phyloP scores from a whole-genome alignment of 30 jellyfish, hydroid and myxozoan genomes.

The Hydractinia symbiolongicarpus region DNA sequence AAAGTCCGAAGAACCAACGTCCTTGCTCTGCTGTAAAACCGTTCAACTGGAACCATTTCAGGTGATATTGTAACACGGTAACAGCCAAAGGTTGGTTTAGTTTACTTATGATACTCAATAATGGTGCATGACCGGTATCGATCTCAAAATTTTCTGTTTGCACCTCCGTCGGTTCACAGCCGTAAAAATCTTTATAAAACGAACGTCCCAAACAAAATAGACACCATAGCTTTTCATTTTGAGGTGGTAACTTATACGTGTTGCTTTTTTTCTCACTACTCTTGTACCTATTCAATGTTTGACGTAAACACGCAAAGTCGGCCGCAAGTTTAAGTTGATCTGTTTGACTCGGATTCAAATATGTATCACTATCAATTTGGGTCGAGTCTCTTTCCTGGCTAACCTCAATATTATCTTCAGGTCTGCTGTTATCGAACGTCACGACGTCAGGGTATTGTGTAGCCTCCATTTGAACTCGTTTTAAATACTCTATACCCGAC shows the following conservation, averaged over 20 bases:
- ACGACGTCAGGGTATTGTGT: slow-evolving; percentile 32
- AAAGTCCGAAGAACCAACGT: slow-evolving; percentile 7
- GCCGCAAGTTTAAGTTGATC: slow-evolving; percentile 15
- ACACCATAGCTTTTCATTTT: slow-evolving; percentile 9
- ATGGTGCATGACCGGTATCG: slow-evolving; percentile 18
- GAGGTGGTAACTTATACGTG: not conserved
- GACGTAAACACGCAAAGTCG: slow-evolving; percentile 30
- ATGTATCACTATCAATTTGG: not conserved
- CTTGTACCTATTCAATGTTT: not conserved
- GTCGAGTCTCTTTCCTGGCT: not conserved
- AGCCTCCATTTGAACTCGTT: slow-evolving; percentile 36
- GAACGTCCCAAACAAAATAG: slow-evolving; percentile 25
- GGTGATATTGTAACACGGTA: not conserved
- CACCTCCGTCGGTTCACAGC: not conserved
- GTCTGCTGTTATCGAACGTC: not conserved
- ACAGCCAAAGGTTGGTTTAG: slow-evolving; percentile 28
- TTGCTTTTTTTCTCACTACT: not conserved
- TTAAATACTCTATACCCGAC: slow-evolving; percentile 30
- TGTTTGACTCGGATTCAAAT: not conserved
- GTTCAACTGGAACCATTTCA: not conserved
- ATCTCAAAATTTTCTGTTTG: not conserved
- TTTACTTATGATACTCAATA: slow-evolving; percentile 13
- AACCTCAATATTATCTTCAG: not conserved
- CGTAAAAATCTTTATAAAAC: not conserved
- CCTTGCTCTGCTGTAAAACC: slow-evolving; percentile 33